Evolutionary conservation across 92 coral and sea anemone species (phyloP).

Genomic region (Porites evermanni): DNA sequence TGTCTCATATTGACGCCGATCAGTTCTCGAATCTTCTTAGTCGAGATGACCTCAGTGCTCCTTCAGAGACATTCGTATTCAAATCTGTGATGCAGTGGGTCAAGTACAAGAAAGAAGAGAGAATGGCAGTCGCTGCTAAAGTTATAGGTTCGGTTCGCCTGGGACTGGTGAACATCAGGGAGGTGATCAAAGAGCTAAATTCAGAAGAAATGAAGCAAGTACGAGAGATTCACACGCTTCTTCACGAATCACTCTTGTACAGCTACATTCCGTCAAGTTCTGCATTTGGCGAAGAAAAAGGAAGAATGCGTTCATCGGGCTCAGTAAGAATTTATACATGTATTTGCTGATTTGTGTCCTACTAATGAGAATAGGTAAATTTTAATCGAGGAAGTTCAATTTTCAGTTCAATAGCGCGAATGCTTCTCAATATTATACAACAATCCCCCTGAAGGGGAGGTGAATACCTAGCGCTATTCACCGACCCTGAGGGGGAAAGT

Average conservation of each 20-base stretch:
- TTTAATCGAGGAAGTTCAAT: too few relatives aligned
- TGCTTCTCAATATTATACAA: too few relatives aligned
- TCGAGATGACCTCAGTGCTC: constrained; percentile 66
- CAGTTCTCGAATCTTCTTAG: constrained; percentile 39
- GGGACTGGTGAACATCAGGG: constrained; percentile 36
- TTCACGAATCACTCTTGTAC: background rate
- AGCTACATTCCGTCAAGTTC: background rate
- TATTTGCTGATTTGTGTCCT: too few relatives aligned
- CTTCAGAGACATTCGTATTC: constrained; percentile 69
- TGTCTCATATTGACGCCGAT: constrained; percentile 37
- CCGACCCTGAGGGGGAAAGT: too few relatives aligned
- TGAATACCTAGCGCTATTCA: too few relatives aligned
- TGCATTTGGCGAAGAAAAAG: background rate
- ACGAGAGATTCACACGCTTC: background rate
- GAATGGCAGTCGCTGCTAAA: constrained; percentile 51
- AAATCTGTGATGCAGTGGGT: constrained; percentile 77
- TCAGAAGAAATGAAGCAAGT: constrained; percentile 25
- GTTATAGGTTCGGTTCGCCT: constrained; percentile 62
- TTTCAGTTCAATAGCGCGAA: too few relatives aligned
- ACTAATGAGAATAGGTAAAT: too few relatives aligned
- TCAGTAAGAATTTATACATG: background rate
- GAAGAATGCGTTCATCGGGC: background rate
- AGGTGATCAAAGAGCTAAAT: background rate
- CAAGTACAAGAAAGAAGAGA: constrained; percentile 44
- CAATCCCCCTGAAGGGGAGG: too few relatives aligned